phyloP scores from a whole-genome alignment of 2,797 vertebrate genomes.

The Parauchenoglanis ngamensis region DNA sequence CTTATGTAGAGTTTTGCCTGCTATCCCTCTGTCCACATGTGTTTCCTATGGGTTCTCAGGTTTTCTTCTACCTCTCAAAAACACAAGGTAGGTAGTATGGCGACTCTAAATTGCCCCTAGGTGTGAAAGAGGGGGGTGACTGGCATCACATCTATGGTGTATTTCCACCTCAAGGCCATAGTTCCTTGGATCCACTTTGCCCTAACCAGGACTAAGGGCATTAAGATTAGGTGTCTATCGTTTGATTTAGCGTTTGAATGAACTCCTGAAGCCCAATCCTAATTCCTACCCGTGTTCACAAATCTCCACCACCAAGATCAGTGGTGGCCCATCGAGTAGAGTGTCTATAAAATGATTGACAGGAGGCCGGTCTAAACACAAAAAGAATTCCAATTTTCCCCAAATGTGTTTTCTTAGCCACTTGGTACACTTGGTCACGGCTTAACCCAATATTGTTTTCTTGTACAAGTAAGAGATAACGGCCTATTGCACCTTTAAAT shows the following conservation, averaged over 20 bases:
- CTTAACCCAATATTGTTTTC: not conserved
- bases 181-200: not conserved
- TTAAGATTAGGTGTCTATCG: not conserved
- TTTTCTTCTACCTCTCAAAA: not conserved
- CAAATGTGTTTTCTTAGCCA: not conserved
- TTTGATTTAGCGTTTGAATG: too few relatives aligned
- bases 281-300: not conserved
- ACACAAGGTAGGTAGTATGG: not conserved
- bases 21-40: not conserved
- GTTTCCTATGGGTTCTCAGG: not conserved
- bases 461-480: not conserved
- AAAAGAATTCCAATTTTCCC: not conserved
- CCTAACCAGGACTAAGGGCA: not conserved
- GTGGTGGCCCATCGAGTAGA: not conserved
- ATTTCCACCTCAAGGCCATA: not conserved
- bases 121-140: not conserved
- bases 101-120: not conserved
- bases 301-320: not conserved
- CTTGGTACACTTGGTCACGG: not conserved
- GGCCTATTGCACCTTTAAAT: not conserved
- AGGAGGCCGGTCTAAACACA: not conserved
- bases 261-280: not conserved
- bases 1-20: not conserved
- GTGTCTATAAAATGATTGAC: not conserved
- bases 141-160: not conserved